Conservation (phyloP, 1,140 invertebrate genomes). For the Hesperophylax magnus region DNA sequence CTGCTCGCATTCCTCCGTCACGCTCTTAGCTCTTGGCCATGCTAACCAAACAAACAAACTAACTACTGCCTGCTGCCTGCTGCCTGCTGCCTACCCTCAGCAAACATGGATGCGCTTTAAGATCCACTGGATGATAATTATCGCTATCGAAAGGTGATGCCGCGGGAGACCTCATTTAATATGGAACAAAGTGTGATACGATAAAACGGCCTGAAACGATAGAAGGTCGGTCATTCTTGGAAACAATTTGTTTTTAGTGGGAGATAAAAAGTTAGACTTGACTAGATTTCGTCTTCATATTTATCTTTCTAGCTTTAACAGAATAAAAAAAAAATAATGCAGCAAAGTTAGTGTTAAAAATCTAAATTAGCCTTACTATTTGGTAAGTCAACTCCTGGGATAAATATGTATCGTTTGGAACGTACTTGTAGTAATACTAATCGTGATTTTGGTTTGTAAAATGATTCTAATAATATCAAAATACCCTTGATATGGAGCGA, state of each 20-base stretch:
- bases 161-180: constrained; percentile 6
- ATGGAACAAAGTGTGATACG: constrained; percentile 12
- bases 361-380: background rate
- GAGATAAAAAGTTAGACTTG: background rate
- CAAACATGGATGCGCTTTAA: constrained; percentile 10
- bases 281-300: background rate
- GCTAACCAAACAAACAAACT: constrained; percentile 46
- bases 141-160: background rate
- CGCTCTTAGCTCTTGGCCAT: constrained; percentile 38
- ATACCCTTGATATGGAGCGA: too few species aligned
- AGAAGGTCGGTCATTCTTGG: background rate
- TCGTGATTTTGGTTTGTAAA: too few species aligned
- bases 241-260: constrained; percentile 1
- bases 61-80: constrained; percentile 11
- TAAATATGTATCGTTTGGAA: too few species aligned
- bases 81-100: constrained; percentile 4
- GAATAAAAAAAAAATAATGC: background rate
- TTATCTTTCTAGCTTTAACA: background rate
- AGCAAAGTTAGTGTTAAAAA: background rate
- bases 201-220: background rate
- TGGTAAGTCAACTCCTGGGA: too few species aligned
- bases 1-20: constrained; percentile 44
- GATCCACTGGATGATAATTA: constrained; percentile 34
- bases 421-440: too few species aligned
- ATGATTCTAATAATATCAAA: too few species aligned